Base-by-base conservation (phyloP, 2,888 invertebrate genomes). In the Seira sanloemensis region DNA sequence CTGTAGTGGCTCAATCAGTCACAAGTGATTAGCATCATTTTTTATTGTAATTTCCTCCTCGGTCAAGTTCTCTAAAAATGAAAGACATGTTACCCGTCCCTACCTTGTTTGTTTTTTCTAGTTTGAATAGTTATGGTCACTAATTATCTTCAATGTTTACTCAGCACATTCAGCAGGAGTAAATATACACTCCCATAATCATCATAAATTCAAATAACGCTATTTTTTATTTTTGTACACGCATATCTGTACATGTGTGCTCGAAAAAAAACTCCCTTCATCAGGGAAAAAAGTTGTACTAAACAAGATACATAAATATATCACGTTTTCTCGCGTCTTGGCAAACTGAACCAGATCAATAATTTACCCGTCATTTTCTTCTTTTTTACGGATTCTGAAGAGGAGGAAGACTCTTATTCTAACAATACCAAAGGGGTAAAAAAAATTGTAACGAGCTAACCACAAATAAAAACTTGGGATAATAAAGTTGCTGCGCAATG, bases 271-370 rank as follows among this genome's bases (percentile, higher is more conserved):
- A n/a, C n/a, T n/a, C n/a, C n/a, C n/a, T n/a, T 50, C 50, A 50
- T 50, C 50, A 7, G 46, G 21, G 21, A 71, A 46, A 19, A 21
- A 46, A 71, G 46, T 71, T 71, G 54, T 21, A 58, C 58, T 25
- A 67, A 24, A 26, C 71, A 27, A 72, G 26, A 66, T 67, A 24
- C 58, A 80, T 58, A 54, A 50, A 50, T 50, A 50, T 18, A 50
- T 50, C 50, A 50, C 50, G 50, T 68, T 77, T 78, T 50, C 73
- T 37, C 65, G 66, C 65, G 72, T 77, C 72, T 77, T 83, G 77
- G 73, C 82, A 77, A 77, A 83, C 81, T 82, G 77, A 73, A 83
- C 82, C 50, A 83, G 82, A 83, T 83, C 82, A 73, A 77, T 83
- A 82, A 73, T 83, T 83, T 67, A 83, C 82, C 82, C 71, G 77